Conservation (phyloP, 2,888 invertebrate genomes). For the Tribolium freemani region DNA sequence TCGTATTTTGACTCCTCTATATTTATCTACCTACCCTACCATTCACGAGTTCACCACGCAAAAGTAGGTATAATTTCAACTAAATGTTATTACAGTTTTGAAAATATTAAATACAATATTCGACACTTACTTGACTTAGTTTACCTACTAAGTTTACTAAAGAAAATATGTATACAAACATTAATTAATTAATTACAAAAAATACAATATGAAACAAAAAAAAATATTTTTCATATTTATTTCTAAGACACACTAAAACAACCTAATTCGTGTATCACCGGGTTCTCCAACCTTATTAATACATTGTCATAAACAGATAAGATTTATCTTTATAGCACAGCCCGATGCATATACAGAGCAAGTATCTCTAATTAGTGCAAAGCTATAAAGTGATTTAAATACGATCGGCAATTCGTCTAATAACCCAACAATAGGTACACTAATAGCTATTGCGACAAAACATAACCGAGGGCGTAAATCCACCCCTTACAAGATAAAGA, state of each 20-base stretch:
- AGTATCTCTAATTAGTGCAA: constrained; percentile 14
- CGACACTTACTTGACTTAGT: no score
- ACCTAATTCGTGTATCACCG: neutral
- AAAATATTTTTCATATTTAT: no score
- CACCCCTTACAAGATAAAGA: constrained; percentile 63
- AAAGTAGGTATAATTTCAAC: no score
- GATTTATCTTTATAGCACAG: neutral
- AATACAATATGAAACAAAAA: no score
- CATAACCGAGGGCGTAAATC: constrained; percentile 58
- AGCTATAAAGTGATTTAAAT: constrained; percentile 42
- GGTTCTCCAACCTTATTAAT: neutral
- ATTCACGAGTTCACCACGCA: no score
- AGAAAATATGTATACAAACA: no score
- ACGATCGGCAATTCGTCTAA: constrained; percentile 55
- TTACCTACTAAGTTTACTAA: no score
- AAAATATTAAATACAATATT: no score
- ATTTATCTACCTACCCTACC: no score
- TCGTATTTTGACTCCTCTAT: no score
- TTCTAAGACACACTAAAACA: neutral
- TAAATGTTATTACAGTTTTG: no score
- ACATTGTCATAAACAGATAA: neutral
- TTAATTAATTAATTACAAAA: no score
- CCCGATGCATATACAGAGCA: neutral
- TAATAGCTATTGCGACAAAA: constrained; percentile 57
- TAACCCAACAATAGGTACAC: constrained; percentile 58